Base-by-base conservation (phyloP, 2,797 vertebrate genomes). In the Notolabrus celidotus region DNA sequence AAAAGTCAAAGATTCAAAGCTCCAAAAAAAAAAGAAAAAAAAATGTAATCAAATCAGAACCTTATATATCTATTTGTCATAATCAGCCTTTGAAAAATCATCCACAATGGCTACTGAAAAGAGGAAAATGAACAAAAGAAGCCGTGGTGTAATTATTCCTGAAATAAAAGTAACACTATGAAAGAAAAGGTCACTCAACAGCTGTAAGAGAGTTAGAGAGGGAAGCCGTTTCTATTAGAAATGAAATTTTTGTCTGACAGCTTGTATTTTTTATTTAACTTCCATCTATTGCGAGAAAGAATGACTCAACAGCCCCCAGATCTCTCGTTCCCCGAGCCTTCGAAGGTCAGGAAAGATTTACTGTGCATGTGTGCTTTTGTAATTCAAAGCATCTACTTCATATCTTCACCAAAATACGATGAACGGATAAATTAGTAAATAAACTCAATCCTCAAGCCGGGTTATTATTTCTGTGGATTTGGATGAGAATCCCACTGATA, bases 221-320 rank as follows among this genome's bases (percentile, higher is more conserved):
- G 31, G 29, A 29, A 31, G 31, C 4, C 0, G 7, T 20, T 36
- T 64, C 62, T 29, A 71, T 42, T 17, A 8, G 69, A 63, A 9
- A 45, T 38, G 36, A 7, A 27, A 27, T 10, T 19, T 16, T 39
- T 19, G 17, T 23, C 10, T 47, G 45, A 25, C 11, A 31, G 7
- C 4, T 25, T 14, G 11, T 6, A 7, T 46, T 47, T 12, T 15
- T 27, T 14, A 14, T 46, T 23, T 10, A 5, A 6, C 10, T 46
- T 51, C 62, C 51, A 54, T 45, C 66, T 46, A 8, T 66, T 53
- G 67, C 55, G 10, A 58, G 41, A 64, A 55, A 58, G 80, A 77
- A 29, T 8, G 29, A 55, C 52, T 64, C 57, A 36, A 43, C 15
- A 50, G 34, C n/a, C 7, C 46, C 4, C 20, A 33, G 25, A 64